Percentiles rank a stretch among this genome's conserved stretches.
Evolutionary conservation across 2,797 vertebrate genomes (phyloP).

Genomic region (Aphelocoma californica): DNA sequence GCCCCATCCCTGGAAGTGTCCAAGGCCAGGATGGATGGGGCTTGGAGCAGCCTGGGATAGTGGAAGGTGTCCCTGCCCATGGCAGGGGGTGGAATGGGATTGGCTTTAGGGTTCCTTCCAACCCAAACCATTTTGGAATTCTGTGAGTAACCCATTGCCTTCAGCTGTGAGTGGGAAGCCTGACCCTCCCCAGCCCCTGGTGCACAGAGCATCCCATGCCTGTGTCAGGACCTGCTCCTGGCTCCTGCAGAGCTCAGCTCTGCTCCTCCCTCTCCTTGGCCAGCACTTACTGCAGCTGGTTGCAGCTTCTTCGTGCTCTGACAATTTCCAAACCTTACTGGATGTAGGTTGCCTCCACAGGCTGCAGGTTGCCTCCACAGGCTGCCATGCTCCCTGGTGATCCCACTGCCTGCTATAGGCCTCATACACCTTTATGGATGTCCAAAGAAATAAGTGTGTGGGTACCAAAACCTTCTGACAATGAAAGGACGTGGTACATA

Average conservation of each 20-base stretch:
- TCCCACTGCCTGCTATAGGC: background rate
- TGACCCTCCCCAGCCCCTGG: too few species aligned
- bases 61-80: background rate
- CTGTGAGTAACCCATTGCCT: background rate
- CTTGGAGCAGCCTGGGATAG: background rate
- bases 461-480: background rate
- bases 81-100: background rate
- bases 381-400: background rate
- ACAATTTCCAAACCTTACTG: background rate
- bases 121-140: background rate
- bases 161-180: fast-evolving
- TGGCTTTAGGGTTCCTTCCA: too few species aligned
- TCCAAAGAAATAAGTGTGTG: background rate
- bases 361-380: background rate
- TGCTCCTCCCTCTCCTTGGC: background rate
- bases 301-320: background rate
- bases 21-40: fast-evolving
- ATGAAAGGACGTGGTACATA: background rate
- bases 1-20: fast-evolving
- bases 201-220: background rate
- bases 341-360: background rate
- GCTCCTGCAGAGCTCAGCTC: background rate
- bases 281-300: background rate
- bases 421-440: background rate
- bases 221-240: background rate